Conservation (phyloP, 2,888 invertebrate species). For the Zygogramma bicolorata region DNA sequence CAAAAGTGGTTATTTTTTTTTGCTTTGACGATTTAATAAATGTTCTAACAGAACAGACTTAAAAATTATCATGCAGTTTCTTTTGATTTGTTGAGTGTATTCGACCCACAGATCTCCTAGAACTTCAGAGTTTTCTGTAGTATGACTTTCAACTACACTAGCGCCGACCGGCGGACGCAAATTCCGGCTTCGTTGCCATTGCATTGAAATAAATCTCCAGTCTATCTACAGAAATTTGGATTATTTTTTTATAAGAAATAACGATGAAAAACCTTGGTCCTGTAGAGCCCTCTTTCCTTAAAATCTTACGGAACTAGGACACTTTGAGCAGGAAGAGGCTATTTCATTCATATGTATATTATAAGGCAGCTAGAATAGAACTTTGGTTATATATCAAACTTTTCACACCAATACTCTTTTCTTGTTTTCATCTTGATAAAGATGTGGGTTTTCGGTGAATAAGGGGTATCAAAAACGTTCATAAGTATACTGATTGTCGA, state of each 20-base stretch:
- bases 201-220: too few relatives aligned
- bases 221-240: too few relatives aligned
- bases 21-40: too few relatives aligned
- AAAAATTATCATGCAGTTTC: too few relatives aligned
- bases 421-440: conserved; percentile 35
- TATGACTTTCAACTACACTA: too few relatives aligned
- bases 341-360: conserved; percentile 40
- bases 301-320: conserved; percentile 44
- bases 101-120: too few relatives aligned
- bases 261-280: conserved; percentile 21
- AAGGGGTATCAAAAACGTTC: neutral
- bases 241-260: neutral
- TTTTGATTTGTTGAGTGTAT: too few relatives aligned
- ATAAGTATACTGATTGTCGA: neutral
- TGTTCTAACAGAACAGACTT: too few relatives aligned
- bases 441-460: conserved; percentile 13
- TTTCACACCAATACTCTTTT: conserved; percentile 39
- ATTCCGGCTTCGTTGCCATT: too few relatives aligned
- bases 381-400: conserved; percentile 53
- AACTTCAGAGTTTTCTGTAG: too few relatives aligned
- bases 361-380: conserved; percentile 53
- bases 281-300: conserved; percentile 23
- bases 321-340: conserved; percentile 51
- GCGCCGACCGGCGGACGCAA: too few relatives aligned
- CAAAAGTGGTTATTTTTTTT: too few relatives aligned